Evolutionary conservation across 2,888 invertebrate species (phyloP).

Genomic region (Eretmocerus hayati): DNA sequence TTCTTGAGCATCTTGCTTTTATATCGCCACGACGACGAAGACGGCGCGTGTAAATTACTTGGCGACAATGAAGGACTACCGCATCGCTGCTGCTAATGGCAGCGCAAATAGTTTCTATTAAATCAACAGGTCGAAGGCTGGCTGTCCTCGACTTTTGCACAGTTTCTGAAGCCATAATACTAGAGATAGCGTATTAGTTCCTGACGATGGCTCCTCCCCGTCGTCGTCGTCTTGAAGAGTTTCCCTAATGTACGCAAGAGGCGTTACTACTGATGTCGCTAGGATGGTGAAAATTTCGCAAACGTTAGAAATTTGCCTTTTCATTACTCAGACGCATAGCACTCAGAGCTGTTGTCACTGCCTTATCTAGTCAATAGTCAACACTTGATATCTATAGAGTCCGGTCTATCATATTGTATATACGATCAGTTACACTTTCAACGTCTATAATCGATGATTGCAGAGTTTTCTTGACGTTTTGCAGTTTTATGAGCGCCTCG

Average conservation of each 20-base stretch:
- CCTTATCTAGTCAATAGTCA: no score
- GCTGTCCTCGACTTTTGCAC: not conserved
- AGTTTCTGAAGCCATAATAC: no score
- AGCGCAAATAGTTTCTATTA: constrained; percentile 40
- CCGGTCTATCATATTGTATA: no score
- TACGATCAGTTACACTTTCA: no score
- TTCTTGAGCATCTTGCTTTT: constrained; percentile 6
- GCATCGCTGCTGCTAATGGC: constrained; percentile 31
- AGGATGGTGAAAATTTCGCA: constrained; percentile 39
- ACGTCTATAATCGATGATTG: no score
- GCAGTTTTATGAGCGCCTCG: not conserved
- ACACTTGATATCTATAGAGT: no score
- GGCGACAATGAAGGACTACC: constrained; percentile 23
- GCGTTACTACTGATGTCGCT: constrained; percentile 12
- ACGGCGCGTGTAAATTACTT: constrained; percentile 20
- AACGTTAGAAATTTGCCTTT: constrained; percentile 37
- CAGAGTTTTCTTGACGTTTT: no score
- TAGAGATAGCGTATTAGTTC: constrained; percentile 24
- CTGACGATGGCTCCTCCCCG: constrained; percentile 6
- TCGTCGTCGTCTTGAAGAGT: not conserved
- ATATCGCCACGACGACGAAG: no score
- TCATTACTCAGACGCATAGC: constrained; percentile 32
- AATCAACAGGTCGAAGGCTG: constrained; percentile 30
- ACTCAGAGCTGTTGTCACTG: no score
- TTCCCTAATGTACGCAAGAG: no score